Evolutionary conservation across 30 jellyfish, hydroid and myxozoan species (phyloP), one percentile per base, ranked within the genome.

Genomic region (Aurelia sp.): DNA sequence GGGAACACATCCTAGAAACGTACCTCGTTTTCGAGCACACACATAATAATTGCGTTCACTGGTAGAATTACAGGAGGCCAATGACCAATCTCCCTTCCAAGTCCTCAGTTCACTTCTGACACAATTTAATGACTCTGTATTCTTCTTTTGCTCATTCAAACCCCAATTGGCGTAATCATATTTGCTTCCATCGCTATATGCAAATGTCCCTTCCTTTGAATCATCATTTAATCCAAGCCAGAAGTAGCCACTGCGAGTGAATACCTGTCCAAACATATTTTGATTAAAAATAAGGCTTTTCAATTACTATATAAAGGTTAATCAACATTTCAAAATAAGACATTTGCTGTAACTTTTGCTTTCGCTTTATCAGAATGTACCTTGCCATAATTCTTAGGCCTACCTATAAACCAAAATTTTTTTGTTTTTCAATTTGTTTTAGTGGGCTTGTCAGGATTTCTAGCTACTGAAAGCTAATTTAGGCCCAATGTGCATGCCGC

Each of bases 161-260:
- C 79, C 93, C 97, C 97, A 95, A 59, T 95, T 77, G 44, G 64
- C 11, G 63, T 35, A 89, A 50, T 72, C 88, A n/a, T 31, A 15
- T 5, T 20, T 27, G 38, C 93, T 48, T 20, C 66, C 30, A 75
- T 95, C 99, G 8, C 97, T 18, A 97, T 97, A 95, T 57, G 22
- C 89, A 53, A 89, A 95, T 19, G 22, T 47, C 24, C 88, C 97
- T 58, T 82, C 94, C 38, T 38, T 74, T 5, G 71, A 67, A 10
- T 21, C 31, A 62, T 86, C 97, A 66, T 86, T 89, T 9, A 95
- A 76, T n/a, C 99, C 99, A 73, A 50, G 80, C 99, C 99, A 95
- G 83, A 84, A 85, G 63, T 47, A 72, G 10, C 92, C 96, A 66
- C 55, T 44, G 8, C 77, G 60, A 19, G 70, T 67, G 13, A 78